Evolutionary conservation across 1,140 invertebrate genomes (phyloP).

Genomic region (Halotydeus destructor): DNA sequence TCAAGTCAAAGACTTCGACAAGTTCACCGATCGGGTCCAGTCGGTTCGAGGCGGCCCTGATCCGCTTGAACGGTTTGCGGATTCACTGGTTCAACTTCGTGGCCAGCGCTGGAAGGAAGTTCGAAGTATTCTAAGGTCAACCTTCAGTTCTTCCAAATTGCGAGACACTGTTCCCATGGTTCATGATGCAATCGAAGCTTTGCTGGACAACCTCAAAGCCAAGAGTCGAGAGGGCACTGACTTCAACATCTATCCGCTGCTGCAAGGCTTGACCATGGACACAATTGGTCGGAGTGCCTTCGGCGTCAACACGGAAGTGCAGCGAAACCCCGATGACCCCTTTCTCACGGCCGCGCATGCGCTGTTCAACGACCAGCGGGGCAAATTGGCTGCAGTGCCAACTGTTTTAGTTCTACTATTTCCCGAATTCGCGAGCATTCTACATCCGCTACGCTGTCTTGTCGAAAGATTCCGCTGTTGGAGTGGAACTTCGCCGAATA

Average conservation of each 20-base stretch:
- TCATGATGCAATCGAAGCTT: slow-evolving; percentile 20
- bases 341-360: slow-evolving; percentile 21
- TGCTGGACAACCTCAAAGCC: slow-evolving; percentile 18
- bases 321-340: slow-evolving; percentile 20
- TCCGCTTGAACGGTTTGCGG: too few relatives aligned
- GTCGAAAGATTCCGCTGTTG: background rate
- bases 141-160: slow-evolving; percentile 31
- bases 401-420: background rate
- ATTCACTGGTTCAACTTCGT: slow-evolving; percentile 17
- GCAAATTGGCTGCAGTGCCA: slow-evolving; percentile 4
- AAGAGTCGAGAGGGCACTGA: slow-evolving; percentile 12
- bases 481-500: background rate
- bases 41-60: too few relatives aligned
- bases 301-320: slow-evolving; percentile 32
- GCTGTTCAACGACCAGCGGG: slow-evolving; percentile 1
- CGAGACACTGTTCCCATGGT: slow-evolving; percentile 24
- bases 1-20: slow-evolving; percentile 9
- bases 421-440: slow-evolving; percentile 4
- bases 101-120: slow-evolving; percentile 30
- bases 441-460: slow-evolving; percentile 6
- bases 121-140: slow-evolving; percentile 28
- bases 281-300: slow-evolving; percentile 35
- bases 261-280: slow-evolving; percentile 33
- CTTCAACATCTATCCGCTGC: slow-evolving; percentile 23
- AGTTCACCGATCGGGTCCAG: slow-evolving; percentile 7